phyloP scores from a whole-genome alignment of 2,888 invertebrate species.

The Acronicta alni region DNA sequence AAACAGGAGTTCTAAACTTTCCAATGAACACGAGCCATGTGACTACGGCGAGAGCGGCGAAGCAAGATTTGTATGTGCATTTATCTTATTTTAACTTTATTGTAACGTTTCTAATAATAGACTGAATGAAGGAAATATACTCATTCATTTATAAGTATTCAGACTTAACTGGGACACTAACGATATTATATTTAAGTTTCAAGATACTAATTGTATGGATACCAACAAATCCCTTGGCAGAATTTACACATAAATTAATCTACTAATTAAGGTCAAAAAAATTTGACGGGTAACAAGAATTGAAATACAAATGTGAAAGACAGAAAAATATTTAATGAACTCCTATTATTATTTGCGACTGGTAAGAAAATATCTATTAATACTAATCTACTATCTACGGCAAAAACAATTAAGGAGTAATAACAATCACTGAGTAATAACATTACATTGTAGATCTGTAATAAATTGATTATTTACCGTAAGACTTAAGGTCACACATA shows the following conservation, averaged over 20 bases:
- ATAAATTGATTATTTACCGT: slow-evolving; percentile 52
- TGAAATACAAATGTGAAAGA: not conserved
- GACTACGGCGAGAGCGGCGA: slow-evolving; percentile 76
- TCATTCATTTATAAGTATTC: slow-evolving; percentile 37
- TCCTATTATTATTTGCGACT: not conserved
- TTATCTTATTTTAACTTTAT: slow-evolving; percentile 77
- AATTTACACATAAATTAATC: not conserved
- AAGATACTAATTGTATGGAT: too few relatives aligned
- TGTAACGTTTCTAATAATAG: slow-evolving; percentile 73
- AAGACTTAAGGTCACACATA: slow-evolving; percentile 57
- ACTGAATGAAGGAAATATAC: slow-evolving; percentile 47
- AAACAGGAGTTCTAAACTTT: slow-evolving; percentile 81
- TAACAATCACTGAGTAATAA: too few relatives aligned
- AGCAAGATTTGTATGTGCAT: slow-evolving; percentile 82
- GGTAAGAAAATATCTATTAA: not conserved
- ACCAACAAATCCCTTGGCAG: too few relatives aligned
- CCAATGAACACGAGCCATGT: slow-evolving; percentile 83
- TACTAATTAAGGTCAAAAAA: not conserved
- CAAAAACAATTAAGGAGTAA: too few relatives aligned
- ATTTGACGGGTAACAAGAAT: not conserved
- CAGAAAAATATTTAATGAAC: not conserved
- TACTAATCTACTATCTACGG: too few relatives aligned
- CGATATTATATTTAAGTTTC: not conserved
- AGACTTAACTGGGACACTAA: slow-evolving; percentile 9
- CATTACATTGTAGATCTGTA: slow-evolving; percentile 34